A percentile compares a stretch with the other conserved stretches of the same genome.
Evolutionary conservation across 2,113 vertebrate genomes (phyloP).

Genomic region (Eretmochelys imbricata): DNA sequence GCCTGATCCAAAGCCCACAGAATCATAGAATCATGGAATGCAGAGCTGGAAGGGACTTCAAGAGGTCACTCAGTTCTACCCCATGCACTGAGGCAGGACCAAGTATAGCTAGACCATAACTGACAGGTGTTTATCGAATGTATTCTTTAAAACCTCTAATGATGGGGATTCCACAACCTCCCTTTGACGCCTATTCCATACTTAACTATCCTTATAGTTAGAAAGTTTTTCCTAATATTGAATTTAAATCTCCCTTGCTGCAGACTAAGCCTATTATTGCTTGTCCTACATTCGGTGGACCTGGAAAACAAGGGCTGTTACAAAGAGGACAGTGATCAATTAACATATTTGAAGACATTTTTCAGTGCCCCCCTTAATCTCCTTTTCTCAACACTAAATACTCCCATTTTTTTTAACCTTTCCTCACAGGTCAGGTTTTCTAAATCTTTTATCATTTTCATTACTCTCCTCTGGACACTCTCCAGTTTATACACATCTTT

Average conservation of each 20-base stretch:
- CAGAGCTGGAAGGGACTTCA: not conserved
- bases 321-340: not conserved
- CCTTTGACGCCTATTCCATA: not conserved
- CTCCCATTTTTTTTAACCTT: not conserved
- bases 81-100: not conserved
- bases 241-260: not conserved
- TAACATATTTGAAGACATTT: not conserved
- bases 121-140: not conserved
- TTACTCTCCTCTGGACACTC: not conserved
- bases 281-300: not conserved
- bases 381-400: not conserved
- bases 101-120: not conserved
- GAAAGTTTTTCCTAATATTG: not conserved
- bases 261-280: not conserved
- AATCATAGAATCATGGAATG: not conserved
- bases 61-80: not conserved
- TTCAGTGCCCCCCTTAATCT: not conserved
- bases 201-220: not conserved
- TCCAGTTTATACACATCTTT: not conserved
- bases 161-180: not conserved
- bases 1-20: not conserved
- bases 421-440: not conserved
- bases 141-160: not conserved
- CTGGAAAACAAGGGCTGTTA: not conserved
- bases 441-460: not conserved